Percentiles rank a stretch among this genome's conserved stretches.
Evolutionary conservation across 35 echinoderm and acorn worm genomes (phyloP).

Genomic region (Stichopus chloronotus): DNA sequence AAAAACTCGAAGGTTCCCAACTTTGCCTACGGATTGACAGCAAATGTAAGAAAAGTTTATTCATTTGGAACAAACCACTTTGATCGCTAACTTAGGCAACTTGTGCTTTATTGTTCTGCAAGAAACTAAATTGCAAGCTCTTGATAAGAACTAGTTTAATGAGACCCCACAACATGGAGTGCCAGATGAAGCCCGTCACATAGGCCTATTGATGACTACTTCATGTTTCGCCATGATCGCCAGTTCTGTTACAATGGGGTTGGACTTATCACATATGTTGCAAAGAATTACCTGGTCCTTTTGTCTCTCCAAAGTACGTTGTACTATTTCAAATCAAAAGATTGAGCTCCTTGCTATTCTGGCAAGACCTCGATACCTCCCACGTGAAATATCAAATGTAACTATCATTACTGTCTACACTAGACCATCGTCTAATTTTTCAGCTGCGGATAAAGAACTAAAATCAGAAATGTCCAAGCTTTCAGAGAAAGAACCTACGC

Average conservation of each 20-base stretch:
- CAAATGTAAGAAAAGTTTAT: constrained; percentile 33
- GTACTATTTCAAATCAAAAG: constrained; percentile 9
- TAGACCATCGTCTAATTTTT: constrained; percentile 19
- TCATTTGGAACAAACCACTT: constrained; percentile 32
- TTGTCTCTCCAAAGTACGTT: not conserved
- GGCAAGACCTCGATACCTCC: not conserved
- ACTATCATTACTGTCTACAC: constrained; percentile 37
- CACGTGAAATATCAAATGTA: constrained; percentile 47
- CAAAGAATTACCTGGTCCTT: not conserved
- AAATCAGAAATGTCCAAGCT: not conserved
- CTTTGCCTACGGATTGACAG: constrained; percentile 23
- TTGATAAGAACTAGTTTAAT: not conserved
- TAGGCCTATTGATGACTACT: not conserved
- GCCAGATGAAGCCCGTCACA: constrained; percentile 34
- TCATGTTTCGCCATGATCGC: constrained; percentile 36
- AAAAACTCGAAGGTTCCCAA: not conserved
- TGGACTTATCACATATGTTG: constrained; percentile 9
- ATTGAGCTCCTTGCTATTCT: constrained; percentile 31
- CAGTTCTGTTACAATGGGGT: not conserved
- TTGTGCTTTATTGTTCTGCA: constrained; percentile 14
- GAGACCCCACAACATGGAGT: constrained; percentile 30
- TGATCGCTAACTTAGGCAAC: constrained; percentile 2
- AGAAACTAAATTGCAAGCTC: constrained; percentile 15
- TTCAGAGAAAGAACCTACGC: not conserved
- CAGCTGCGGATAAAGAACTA: constrained; percentile 18